Base-by-base conservation (phyloP, 2,797 vertebrate genomes). In the Odontamblyopus lacepedii region DNA sequence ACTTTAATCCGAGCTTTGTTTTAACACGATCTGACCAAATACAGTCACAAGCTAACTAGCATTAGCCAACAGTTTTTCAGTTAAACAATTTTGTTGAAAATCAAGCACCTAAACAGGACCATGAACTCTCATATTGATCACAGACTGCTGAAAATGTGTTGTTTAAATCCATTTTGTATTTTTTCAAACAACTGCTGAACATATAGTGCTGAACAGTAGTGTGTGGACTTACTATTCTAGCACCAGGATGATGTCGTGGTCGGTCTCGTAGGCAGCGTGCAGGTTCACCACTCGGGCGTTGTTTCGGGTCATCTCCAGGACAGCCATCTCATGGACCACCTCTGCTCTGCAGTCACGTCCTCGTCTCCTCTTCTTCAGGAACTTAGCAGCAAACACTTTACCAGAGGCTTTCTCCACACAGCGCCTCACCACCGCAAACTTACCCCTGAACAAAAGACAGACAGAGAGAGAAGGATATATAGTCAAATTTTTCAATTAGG, bases 321-420 rank as follows among this genome's bases (percentile, higher is more conserved):
- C 94, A 0, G 97, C 96, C 87, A 99, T 95, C 93, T 99, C 97
- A 18, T 99, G 97, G 0, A 97, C 78, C 73, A 98, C 95, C 26
- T 99, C 97, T 0, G 95, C 95, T 74, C 94, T 94, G 85, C 97
- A 98, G 88, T 99, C 97, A 0, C 96, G 95, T 12, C 97, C 97
- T 83, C 96, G 87, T 77, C 97, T 93, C 65, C 97, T 94, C 87
- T 98, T 99, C 78, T 96, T 95, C 0, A 99, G 90, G 82, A 96
- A 97, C 85, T 99, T 99, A 71, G 97, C 97, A 41, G 97, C 97
- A 12, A 96, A 99, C 53, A 93, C 95, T 84, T 97, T 97, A n/a
- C 95, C 96, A 0, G 96, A 95, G 69, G 93, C 87, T 89, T 96
- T 98, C 86, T 97, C 96, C 84, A 95, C 86, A 32, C 97, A 99